Evolutionary conservation across 2,797 vertebrate genomes (phyloP), one percentile per base, ranked within the genome.

Genomic region (Poeciliopsis presidionis): DNA sequence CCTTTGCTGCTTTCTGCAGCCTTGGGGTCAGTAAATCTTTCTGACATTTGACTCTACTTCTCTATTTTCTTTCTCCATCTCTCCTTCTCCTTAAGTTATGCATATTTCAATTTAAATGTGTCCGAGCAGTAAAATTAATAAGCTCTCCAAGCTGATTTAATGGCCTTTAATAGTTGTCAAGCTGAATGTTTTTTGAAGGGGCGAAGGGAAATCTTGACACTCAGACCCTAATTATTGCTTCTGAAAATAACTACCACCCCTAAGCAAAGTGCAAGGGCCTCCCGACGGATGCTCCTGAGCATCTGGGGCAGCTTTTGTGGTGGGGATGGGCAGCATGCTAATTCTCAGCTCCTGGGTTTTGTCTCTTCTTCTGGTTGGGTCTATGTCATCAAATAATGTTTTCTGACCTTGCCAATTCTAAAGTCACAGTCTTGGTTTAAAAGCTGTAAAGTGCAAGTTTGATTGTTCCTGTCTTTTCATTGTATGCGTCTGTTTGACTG

Each of bases 161-260:
- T 89, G 79, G 76, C 18, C 46, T 90, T 87, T 89, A 91, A 90
- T 90, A 86, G 86, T 88, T 89, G 91, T 92, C 89, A 89, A 81
- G 82, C 74, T 81, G 85, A 90, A 85, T 86, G 75, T 80, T 86
- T 87, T 88, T 87, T 88, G 82, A 84, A 72, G 81, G 82, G 81
- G 76, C 57, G 41, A 49, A 86, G 41, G 86, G 61, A 84, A 81
- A 85, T 86, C 79, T 72, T 86, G 86, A 90, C 88, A 90, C 83
- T 55, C 39, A 71, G 73, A 85, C 25, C 49, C 80, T 92, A 92
- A 93, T 93, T 87, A 90, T 87, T 86, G 83, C 81, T 74, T 89
- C 90, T 88, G 84, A 91, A 92, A 92, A 92, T 90, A 91, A 87
- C 85, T 77, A 79, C 77, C 75, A 83, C 79, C 83, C 82, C 86